A percentile compares a stretch with the other conserved stretches of the same genome.
phyloP scores from a whole-genome alignment of 1,140 invertebrate species.

The Macrobrachium rosenbergii region DNA sequence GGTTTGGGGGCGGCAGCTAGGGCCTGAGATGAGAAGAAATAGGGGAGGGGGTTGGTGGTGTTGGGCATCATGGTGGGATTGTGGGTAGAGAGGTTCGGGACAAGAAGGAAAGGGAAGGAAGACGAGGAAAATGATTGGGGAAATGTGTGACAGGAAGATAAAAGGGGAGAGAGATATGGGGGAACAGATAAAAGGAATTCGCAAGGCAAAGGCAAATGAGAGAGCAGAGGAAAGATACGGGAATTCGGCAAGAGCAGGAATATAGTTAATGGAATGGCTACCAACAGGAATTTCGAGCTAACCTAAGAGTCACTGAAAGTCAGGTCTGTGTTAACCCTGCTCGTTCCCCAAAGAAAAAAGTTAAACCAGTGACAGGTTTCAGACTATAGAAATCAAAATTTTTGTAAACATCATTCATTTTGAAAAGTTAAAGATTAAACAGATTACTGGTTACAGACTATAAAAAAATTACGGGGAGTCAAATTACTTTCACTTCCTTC shows the following conservation, averaged over 20 bases:
- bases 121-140: not conserved
- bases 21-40: not conserved
- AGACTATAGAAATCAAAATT: too few relatives aligned
- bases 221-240: not conserved
- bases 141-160: not conserved
- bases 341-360: too few relatives aligned
- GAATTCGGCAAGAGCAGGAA: not conserved
- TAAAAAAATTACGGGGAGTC: too few relatives aligned
- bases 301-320: too few relatives aligned
- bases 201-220: not conserved
- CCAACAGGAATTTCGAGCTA: too few relatives aligned
- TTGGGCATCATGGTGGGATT: not conserved
- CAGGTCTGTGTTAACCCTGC: too few relatives aligned
- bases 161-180: not conserved
- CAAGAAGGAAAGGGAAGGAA: not conserved
- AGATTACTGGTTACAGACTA: too few relatives aligned
- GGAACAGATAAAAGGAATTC: not conserved
- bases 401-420: too few relatives aligned
- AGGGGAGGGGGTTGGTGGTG: not conserved
- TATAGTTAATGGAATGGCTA: not conserved
- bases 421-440: too few relatives aligned
- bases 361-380: too few relatives aligned
- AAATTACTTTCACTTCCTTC: too few relatives aligned
- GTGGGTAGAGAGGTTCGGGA: not conserved
- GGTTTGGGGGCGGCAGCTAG: not conserved